Conservation (phyloP, 2,797 vertebrate species). For the Coregonus sp. region DNA sequence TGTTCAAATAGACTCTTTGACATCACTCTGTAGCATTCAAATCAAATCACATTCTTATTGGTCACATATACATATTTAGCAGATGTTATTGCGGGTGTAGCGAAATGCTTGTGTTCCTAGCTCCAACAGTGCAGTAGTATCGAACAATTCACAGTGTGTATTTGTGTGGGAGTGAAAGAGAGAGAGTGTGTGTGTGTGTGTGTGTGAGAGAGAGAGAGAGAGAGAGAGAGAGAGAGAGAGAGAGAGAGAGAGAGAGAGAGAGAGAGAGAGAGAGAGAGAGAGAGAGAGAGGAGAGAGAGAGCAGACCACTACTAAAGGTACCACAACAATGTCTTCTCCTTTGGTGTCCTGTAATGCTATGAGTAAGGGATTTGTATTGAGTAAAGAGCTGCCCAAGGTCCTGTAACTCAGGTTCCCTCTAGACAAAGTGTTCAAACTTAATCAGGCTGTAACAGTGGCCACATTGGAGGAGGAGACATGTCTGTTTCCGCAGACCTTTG, state of each 20-base stretch:
- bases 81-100: too few relatives aligned
- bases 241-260: constrained; percentile 34
- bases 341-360: neutral
- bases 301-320: constrained; percentile 44
- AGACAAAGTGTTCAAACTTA: neutral
- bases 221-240: constrained; percentile 24
- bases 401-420: neutral
- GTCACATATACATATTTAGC: too few relatives aligned
- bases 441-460: neutral
- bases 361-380: constrained; percentile 26
- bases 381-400: constrained; percentile 14
- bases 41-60: too few relatives aligned
- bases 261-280: neutral
- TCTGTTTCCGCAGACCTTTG: neutral
- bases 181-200: too few relatives aligned
- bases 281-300: constrained; percentile 37
- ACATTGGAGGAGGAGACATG: neutral
- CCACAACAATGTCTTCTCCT: constrained; percentile 44
- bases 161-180: neutral
- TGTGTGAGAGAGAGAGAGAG: neutral
- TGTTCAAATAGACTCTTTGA: constrained; percentile 54
- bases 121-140: too few relatives aligned
- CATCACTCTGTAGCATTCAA: constrained; percentile 40
- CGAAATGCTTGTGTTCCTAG: too few relatives aligned
- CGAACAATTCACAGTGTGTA: too few relatives aligned